phyloP scores from a whole-genome alignment of 1,140 invertebrate genomes.

The Pseudomyrmex sp. region DNA sequence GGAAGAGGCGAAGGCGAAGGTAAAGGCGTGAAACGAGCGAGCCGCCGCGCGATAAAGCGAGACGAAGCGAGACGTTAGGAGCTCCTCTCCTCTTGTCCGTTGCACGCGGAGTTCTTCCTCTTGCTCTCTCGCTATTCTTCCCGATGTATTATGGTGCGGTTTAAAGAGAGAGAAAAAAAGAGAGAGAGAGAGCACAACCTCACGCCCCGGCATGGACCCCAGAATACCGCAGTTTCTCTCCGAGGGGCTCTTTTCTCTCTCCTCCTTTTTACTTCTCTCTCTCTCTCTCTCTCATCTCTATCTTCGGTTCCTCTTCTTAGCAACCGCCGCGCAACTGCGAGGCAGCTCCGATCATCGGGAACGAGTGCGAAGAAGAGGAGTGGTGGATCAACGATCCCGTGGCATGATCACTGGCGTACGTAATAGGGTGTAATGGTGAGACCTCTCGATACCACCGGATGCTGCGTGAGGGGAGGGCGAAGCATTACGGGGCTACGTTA shows the following conservation, averaged over 20 bases:
- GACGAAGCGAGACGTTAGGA: constrained; percentile 36
- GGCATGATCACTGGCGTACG: constrained; percentile 54
- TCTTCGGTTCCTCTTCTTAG: constrained; percentile 32
- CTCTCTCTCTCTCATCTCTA: not conserved
- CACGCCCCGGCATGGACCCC: constrained; percentile 18
- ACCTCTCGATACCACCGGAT: constrained; percentile 53
- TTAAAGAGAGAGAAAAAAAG: constrained; percentile 20
- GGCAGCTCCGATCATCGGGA: constrained; percentile 44
- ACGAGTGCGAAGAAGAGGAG: constrained; percentile 60
- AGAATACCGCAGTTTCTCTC: constrained; percentile 52
- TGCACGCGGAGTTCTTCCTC: constrained; percentile 30
- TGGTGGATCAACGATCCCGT: constrained; percentile 58
- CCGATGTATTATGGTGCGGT: constrained; percentile 48
- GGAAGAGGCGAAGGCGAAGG: constrained; percentile 10
- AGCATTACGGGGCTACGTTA: not conserved
- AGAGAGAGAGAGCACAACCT: constrained; percentile 31
- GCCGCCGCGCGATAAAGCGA: not conserved
- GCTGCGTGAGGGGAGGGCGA: constrained; percentile 2
- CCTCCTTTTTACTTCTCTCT: not conserved
- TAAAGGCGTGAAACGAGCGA: constrained; percentile 46
- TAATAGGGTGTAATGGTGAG: constrained; percentile 60
- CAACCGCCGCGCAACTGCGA: constrained; percentile 49
- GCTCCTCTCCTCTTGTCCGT: not conserved
- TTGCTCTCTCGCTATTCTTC: constrained; percentile 44
- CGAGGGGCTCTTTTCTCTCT: constrained; percentile 35